Percentiles rank a stretch among this genome's conserved stretches.
These are phyloP conservation scores for Elephantulus edwardii DNA, from an alignment of 2,113 vertebrate species.

Conservation along the genomic window DNA sequence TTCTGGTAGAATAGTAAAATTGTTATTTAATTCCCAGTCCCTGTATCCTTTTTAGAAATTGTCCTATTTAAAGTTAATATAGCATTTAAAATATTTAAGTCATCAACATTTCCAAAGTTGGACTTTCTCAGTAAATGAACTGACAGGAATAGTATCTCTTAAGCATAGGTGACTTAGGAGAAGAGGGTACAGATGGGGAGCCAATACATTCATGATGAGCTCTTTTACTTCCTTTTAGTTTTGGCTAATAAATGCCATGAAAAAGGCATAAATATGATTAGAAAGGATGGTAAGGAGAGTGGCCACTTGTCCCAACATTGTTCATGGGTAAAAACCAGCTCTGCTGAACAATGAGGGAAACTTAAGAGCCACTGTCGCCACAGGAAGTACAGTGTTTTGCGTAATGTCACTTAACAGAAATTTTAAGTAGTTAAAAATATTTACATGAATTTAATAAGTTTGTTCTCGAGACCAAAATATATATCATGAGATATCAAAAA, in stretches of 20 bases:
- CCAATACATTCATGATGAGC: too few species aligned
- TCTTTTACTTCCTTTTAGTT: background rate
- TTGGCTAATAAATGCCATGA: background rate
- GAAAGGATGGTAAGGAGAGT: background rate
- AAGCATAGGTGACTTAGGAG: background rate
- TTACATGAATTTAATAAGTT: background rate
- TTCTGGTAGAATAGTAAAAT: background rate
- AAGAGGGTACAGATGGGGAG: background rate
- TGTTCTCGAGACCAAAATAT: background rate
- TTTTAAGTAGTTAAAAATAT: background rate
- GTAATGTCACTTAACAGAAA: rapidly evolving
- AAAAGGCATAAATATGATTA: background rate
- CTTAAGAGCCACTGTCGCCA: rapidly evolving
- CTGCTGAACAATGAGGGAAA: background rate
- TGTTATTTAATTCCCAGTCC: background rate
- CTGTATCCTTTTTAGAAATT: background rate
- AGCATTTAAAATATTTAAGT: background rate
- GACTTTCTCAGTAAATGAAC: background rate
- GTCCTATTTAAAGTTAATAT: background rate
- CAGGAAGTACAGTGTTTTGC: background rate
- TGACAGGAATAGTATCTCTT: background rate
- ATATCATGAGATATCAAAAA: background rate
- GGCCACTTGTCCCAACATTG: background rate
- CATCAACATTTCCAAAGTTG: background rate
- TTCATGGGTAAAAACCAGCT: background rate